Conservation (phyloP, 2,888 invertebrate species). For the Caenorhabditis uteleia region DNA sequence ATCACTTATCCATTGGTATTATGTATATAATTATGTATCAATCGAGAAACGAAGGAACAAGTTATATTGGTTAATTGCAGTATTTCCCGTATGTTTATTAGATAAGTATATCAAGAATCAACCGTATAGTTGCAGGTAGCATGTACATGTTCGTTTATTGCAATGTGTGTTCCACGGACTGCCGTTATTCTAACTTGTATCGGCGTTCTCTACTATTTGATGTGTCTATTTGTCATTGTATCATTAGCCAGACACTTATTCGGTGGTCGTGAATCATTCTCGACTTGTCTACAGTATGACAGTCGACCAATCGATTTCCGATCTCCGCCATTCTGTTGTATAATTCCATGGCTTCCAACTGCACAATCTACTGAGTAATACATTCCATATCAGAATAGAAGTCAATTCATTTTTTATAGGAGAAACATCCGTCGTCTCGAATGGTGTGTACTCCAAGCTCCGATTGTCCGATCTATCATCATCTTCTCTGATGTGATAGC, state of each 20-base stretch:
- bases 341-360: conserved; percentile 58
- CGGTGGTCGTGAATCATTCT: conserved; percentile 48
- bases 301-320: conserved; percentile 58
- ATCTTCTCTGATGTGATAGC: conserved; percentile 61
- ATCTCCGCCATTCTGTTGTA: conserved; percentile 66
- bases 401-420: conserved; percentile 36
- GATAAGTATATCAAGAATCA: background rate
- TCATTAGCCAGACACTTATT: conserved; percentile 60
- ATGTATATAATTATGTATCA: conserved; percentile 57
- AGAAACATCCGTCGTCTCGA: conserved; percentile 63
- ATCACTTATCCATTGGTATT: conserved; percentile 55
- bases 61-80: conserved; percentile 63
- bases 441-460: conserved; percentile 66
- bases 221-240: conserved; percentile 66
- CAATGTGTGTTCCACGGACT: conserved; percentile 63
- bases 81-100: conserved; percentile 54
- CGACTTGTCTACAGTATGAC: conserved; percentile 46
- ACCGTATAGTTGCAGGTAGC: conserved; percentile 54
- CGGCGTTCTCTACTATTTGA: conserved; percentile 66
- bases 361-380: conserved; percentile 54
- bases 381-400: background rate
- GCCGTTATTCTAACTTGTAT: conserved; percentile 60
- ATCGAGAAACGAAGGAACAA: conserved; percentile 64
- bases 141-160: conserved; percentile 59
- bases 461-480: conserved; percentile 65